Percentiles rank a stretch among this genome's conserved stretches.
These are phyloP conservation scores for Plebejus argus DNA, from an alignment of 2,888 invertebrate genomes.

Conservation along the genomic window DNA sequence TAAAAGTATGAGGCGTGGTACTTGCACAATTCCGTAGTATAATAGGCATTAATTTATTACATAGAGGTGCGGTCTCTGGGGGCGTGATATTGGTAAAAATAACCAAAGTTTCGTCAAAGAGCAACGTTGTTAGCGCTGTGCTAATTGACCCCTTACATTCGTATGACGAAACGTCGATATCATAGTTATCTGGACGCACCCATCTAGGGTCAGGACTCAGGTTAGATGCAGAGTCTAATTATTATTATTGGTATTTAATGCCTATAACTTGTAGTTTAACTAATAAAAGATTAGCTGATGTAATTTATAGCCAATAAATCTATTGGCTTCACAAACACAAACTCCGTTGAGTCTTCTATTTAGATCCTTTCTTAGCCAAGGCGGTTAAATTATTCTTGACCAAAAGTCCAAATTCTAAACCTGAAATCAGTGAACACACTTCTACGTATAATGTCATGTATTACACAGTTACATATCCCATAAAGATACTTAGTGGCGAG, in stretches of 20 bases:
- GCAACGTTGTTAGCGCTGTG: neutral
- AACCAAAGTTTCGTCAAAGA: neutral
- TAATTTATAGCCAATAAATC: neutral
- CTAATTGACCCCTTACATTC: neutral
- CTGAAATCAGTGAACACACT: too few relatives aligned
- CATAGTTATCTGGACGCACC: neutral
- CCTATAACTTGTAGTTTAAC: neutral
- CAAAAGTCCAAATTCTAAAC: too few relatives aligned
- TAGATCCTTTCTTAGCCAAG: too few relatives aligned
- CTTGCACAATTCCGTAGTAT: neutral
- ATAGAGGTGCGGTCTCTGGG: neutral
- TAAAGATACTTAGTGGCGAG: neutral
- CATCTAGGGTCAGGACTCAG: neutral
- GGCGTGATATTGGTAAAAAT: neutral
- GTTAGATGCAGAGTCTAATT: neutral
- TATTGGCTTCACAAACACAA: too few relatives aligned
- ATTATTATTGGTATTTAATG: neutral
- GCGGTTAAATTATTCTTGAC: too few relatives aligned
- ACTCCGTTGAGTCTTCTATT: too few relatives aligned
- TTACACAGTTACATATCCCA: too few relatives aligned
- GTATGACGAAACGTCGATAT: neutral
- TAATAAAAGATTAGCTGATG: neutral
- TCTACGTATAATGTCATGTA: too few relatives aligned
- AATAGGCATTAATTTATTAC: neutral
- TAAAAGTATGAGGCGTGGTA: neutral